These are phyloP conservation scores for Knipowitschia caucasica DNA, from an alignment of 2,797 vertebrate species.

Conservation along the genomic window DNA sequence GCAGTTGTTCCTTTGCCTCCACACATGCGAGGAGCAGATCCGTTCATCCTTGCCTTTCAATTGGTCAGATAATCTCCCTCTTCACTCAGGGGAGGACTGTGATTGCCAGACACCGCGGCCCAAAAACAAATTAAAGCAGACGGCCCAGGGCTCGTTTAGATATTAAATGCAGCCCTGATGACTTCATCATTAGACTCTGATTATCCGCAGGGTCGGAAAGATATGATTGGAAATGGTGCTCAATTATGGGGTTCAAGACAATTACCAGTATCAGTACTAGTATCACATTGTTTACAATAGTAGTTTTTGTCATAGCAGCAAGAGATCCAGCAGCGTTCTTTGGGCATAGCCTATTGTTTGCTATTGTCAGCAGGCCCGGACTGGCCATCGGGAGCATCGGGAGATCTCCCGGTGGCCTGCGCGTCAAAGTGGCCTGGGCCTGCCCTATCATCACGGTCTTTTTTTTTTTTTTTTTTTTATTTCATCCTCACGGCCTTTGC, in stretches of 20 bases:
- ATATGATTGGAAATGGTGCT: background rate
- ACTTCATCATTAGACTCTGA: background rate
- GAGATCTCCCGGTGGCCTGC: no score
- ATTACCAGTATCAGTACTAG: background rate
- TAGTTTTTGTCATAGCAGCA: background rate
- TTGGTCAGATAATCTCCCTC: background rate
- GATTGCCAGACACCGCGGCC: background rate
- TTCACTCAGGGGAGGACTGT: constrained; percentile 1
- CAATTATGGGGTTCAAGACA: background rate
- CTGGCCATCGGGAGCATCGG: no score
- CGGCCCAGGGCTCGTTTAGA: constrained; percentile 7
- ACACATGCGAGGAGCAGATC: background rate
- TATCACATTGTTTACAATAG: no score
- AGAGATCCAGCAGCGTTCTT: background rate
- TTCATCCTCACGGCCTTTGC: no score
- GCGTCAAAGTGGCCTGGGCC: no score
- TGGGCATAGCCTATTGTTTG: no score
- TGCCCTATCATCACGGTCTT: no score
- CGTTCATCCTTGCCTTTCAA: background rate
- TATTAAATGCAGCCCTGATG: constrained; percentile 8
- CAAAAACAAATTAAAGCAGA: constrained; percentile 9
- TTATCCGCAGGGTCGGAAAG: constrained; percentile 1
- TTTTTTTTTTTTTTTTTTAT: no score
- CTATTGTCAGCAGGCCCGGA: no score
- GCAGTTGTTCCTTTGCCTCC: background rate